Base-by-base conservation (phyloP, 1,140 invertebrate species). In the Zaprionus africanus region DNA sequence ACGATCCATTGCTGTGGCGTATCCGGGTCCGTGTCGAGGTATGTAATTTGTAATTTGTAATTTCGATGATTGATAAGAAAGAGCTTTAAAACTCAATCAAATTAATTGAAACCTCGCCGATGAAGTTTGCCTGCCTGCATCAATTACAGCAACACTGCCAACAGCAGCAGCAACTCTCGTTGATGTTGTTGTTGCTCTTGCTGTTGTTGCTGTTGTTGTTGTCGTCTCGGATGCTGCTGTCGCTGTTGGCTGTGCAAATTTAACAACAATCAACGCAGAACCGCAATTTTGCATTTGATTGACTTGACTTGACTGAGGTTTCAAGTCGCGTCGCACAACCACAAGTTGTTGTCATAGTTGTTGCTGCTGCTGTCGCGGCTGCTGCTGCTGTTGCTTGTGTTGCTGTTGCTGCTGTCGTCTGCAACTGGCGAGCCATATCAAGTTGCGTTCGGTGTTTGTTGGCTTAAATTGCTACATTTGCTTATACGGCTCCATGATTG, bases 21-120 rank as follows among this genome's bases (percentile, higher is more conserved):
- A 98, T 93, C 95, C 95, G 91, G 98, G 98, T 75, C 94, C 95
- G 78, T 99, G 98, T 94, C 96, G 95, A 93, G 94, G 96, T 97
- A 94, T 95, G 95, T 93, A 76, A 38, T 60, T 43, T 64, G 26
- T 53, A 56, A 61, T 28, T 70, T 31, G 49, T 61, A 17, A 17
- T 54, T 74, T 64, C 41, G 38, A 60, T 65, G 60, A 57, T 56
- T 76, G 53, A 76, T 67, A 66, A 61, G 31, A 34, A 34, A 34
- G 31, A 34, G 58, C 58, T 81, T 82, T 72, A 70, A 69, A 66
- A 76, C 73, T 90, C 78, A 75, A 88, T 87, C 73, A 84, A 83
- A 87, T 71, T 87, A 88, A 87, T 87, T 86, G 82, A 77, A 79
- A 78, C 70, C 64, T 51, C 46, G 13, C 19, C 46, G 46, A 22